Base-by-base conservation (phyloP, 2,888 invertebrate genomes). In the Lobophora halterata region DNA sequence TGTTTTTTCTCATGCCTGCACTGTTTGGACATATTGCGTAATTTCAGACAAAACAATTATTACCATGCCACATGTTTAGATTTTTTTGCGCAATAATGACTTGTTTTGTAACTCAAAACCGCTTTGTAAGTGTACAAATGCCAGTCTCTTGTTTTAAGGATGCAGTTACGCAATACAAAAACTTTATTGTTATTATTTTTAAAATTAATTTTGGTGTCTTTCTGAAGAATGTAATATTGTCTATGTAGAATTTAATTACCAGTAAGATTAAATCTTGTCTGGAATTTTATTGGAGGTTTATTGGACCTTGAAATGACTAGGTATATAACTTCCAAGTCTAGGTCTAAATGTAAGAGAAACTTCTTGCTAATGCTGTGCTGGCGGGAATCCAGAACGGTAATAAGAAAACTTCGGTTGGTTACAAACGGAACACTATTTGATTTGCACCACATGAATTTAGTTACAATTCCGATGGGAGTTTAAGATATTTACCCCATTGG, bases 21-120 rank as follows among this genome's bases (percentile, higher is more conserved):
- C 64, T 85, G 79, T 86, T 86, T 85, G 70, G 82, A 85, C 81
- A 58, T 74, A 80, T 87, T 86, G 87, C 85, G 86, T 87, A 79
- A 83, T 80, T 71, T 71, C 58, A 48, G 57, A 71, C 71, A 71
- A 72, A 76, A 74, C 65, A 70, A 58, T 27, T n/a, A n/a, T 29
- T 46, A 46, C 61, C 49, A 53, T 49, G 66, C 65, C 65, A 71
- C 49, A 58, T 65, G 67, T 60, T 58, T 38, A 18, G 17, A 39
- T 50, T 40, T 37, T 38, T 26, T 20, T 29, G 8, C 2, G 3
- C 18, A 8, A 28, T 37, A 23, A 33, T 40, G 8, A 33, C 18
- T 45, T 40, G 28, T 26, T 40, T 31, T 12, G 11, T 23, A 16
- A 28, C 5, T 17, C 21, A 3, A 20, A 12, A 39, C 12, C 24